phyloP scores from a whole-genome alignment of 1,140 invertebrate species.

The Artemia franciscana region DNA sequence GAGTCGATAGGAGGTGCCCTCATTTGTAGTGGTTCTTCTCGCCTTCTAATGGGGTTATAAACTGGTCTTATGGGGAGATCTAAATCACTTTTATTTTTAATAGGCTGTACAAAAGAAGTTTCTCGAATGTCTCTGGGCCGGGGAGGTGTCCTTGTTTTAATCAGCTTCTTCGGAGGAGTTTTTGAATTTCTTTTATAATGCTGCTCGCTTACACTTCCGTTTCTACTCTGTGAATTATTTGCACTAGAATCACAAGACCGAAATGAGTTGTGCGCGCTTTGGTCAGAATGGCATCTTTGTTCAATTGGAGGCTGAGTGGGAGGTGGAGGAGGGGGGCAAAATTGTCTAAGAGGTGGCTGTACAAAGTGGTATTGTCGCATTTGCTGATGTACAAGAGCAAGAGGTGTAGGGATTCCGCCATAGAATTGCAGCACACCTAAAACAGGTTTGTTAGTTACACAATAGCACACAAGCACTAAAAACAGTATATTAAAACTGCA shows the following conservation, averaged over 20 bases:
- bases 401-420: conserved; percentile 38
- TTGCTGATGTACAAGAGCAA: conserved; percentile 31
- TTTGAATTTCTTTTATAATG: neutral
- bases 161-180: neutral
- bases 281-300: neutral
- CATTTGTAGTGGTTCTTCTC: neutral
- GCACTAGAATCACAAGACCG: neutral
- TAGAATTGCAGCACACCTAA: conserved; percentile 20
- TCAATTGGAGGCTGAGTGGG: conserved; percentile 4
- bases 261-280: neutral
- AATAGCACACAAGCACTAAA: neutral
- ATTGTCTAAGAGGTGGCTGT: conserved; percentile 19
- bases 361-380: conserved; percentile 22
- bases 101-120: neutral
- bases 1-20: neutral
- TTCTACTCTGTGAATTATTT: neutral
- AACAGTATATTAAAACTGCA: no score
- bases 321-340: conserved; percentile 6
- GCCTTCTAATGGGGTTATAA: neutral
- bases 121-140: neutral
- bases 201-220: neutral
- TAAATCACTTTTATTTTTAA: neutral
- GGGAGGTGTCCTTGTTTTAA: neutral
- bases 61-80: neutral
- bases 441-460: neutral